phyloP scores from a whole-genome alignment of 2,797 vertebrate genomes.

The Platyrinchus mystaceus region DNA sequence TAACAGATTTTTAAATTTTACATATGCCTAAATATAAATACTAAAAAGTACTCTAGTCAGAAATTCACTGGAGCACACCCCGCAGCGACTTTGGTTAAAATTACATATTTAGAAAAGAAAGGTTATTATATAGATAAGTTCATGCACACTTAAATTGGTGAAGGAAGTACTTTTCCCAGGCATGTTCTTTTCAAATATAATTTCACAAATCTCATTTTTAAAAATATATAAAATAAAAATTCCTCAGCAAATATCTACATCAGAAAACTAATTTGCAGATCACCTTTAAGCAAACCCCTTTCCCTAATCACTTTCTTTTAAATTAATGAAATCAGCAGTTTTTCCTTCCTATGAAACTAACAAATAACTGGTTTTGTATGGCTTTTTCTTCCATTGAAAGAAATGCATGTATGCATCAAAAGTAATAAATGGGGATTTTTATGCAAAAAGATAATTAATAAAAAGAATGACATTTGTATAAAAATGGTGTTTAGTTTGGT shows the following conservation, averaged over 20 bases:
- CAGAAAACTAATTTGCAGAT: not conserved
- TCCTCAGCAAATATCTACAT: not conserved
- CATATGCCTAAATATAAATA: not conserved
- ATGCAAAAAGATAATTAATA: not conserved
- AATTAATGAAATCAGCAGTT: not conserved
- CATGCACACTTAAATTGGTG: not conserved
- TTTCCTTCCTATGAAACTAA: not conserved
- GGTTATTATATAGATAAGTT: not conserved
- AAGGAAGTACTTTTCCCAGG: not conserved
- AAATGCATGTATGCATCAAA: not conserved
- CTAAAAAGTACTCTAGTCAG: not conserved
- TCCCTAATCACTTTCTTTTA: not conserved
- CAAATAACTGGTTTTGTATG: not conserved
- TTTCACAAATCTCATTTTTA: not conserved
- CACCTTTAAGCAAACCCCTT: not conserved
- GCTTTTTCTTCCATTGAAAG: not conserved
- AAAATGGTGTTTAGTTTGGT: not conserved
- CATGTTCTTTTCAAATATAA: not conserved
- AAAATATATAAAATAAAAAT: not conserved
- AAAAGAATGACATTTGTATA: not conserved
- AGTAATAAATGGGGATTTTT: not conserved
- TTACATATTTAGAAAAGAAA: not conserved
- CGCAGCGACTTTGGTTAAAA: not conserved
- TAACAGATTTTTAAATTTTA: not conserved
- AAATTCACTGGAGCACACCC: not conserved